A percentile compares a stretch with the other conserved stretches of the same genome.
phyloP scores from a whole-genome alignment of 2,113 vertebrate genomes.

The Chrysemys picta region DNA sequence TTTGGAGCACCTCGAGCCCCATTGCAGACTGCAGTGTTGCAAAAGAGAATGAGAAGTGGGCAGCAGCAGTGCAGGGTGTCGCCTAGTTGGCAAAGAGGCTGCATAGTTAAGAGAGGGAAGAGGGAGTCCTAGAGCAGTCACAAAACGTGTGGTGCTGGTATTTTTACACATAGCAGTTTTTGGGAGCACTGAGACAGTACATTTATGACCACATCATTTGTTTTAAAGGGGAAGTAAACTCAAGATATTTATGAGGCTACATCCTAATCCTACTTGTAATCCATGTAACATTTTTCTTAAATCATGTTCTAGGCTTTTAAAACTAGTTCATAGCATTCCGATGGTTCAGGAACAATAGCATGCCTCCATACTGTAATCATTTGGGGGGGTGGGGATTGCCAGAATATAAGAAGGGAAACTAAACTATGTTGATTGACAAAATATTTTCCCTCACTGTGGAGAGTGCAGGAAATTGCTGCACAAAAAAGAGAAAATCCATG shows the following conservation, averaged over 20 bases:
- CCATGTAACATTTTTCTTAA: not conserved
- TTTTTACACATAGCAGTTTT: not conserved
- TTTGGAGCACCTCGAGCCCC: not conserved
- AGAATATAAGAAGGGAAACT: constrained; percentile 24
- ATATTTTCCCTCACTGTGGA: constrained; percentile 52
- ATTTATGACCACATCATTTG: not conserved
- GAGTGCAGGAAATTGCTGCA: constrained; percentile 38
- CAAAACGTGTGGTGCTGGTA: fast-evolving
- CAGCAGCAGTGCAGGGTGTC: not conserved
- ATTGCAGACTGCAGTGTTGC: not conserved
- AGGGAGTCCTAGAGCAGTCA: fast-evolving
- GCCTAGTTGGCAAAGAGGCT: not conserved
- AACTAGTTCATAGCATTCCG: constrained; percentile 40
- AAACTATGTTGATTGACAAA: constrained; percentile 37
- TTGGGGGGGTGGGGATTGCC: constrained; percentile 44
- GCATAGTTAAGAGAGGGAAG: fast-evolving
- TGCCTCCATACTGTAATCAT: constrained; percentile 61
- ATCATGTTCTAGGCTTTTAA: constrained; percentile 1
- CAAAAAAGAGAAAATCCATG: constrained; percentile 51
- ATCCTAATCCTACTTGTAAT: constrained; percentile 3
- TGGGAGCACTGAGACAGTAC: not conserved
- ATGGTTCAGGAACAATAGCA: constrained; percentile 57
- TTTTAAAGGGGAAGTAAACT: not conserved
- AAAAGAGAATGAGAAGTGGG: not conserved
- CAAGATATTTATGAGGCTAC: not conserved